Base-by-base conservation (phyloP, 2,797 vertebrate genomes). In the Channallabes apus region DNA sequence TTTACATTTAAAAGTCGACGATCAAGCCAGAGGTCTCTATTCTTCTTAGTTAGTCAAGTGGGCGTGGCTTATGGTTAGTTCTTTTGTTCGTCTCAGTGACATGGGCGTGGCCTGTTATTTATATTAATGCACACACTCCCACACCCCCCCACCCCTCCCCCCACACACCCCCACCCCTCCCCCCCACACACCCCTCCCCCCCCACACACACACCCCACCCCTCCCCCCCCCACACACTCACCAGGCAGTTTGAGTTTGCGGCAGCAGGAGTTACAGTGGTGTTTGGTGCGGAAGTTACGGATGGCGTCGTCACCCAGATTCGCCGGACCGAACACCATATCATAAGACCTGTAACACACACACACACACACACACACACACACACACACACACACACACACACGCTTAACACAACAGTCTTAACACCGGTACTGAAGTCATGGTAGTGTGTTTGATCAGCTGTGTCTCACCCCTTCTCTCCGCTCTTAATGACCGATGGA, bases 171-270 rank as follows among this genome's bases (percentile, higher is more conserved):
- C n/a, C n/a, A n/a, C n/a, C n/a, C n/a, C n/a, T n/a, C n/a, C n/a
- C n/a, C n/a, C n/a, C n/a, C n/a, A n/a, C n/a, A n/a, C n/a, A n/a
- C n/a, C n/a, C n/a, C n/a, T n/a, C n/a, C n/a, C n/a, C n/a, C n/a
- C n/a, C n/a, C n/a, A n/a, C n/a, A n/a, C n/a, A n/a, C n/a, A n/a
- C n/a, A n/a, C n/a, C n/a, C n/a, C n/a, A n/a, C n/a, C n/a, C n/a
- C n/a, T n/a, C n/a, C n/a, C 27, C 41, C 14, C 61, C 9, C 29
- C 77, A 35, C 22, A 46, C 12, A 3, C 29, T 81, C 56, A 51
- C 98, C 98, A 46, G 98, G 98, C 92, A 99, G 98, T 92, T 99
- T 99, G 87, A 99, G 97, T 90, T 99, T 99, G 89, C 97, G 94
- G 91, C 98, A 99, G 94, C 98, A 99, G 84, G 97, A 98, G 92